Percentiles rank a stretch among this genome's conserved stretches.
These are phyloP conservation scores for Aphidoletes aphidimyza DNA, from an alignment of 2,888 invertebrate species.

Conservation along the genomic window DNA sequence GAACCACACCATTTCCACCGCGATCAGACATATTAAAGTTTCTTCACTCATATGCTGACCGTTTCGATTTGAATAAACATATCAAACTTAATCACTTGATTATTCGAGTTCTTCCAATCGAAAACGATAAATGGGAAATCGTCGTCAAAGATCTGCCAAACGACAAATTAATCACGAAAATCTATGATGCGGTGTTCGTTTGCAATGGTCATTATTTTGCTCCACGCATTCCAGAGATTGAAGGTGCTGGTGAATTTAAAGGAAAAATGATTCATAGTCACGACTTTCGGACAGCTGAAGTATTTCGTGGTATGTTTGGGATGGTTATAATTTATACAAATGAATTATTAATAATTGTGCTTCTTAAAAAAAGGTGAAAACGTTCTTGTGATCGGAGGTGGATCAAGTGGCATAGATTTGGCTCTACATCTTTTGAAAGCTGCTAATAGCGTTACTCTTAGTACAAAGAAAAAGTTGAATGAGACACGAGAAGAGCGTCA, in stretches of 20 bases:
- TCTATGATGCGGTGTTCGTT: conserved; percentile 81
- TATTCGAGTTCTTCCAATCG: conserved; percentile 68
- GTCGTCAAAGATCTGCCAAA: conserved; percentile 61
- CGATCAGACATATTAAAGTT: conserved; percentile 75
- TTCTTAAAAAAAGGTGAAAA: conserved; percentile 66
- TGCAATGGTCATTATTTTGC: conserved; percentile 89
- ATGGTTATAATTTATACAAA: background rate
- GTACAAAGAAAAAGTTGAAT: conserved; percentile 75
- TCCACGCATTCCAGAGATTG: conserved; percentile 77
- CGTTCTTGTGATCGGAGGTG: conserved; percentile 87
- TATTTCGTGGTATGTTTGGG: conserved; percentile 71
- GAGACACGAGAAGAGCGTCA: conserved; percentile 69
- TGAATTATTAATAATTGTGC: background rate
- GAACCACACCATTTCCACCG: background rate
- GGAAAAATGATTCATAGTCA: conserved; percentile 79
- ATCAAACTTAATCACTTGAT: conserved; percentile 73
- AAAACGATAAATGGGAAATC: conserved; percentile 70
- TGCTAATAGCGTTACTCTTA: conserved; percentile 73
- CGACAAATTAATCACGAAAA: conserved; percentile 67
- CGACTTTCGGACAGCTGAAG: conserved; percentile 80
- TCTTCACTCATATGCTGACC: conserved; percentile 76
- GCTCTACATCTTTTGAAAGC: conserved; percentile 75
- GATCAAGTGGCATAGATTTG: conserved; percentile 86
- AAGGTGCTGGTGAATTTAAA: conserved; percentile 73
- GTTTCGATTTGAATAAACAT: conserved; percentile 72